Percentiles rank a stretch among this genome's conserved stretches.
These are phyloP conservation scores for Calliphora vicina DNA, from an alignment of 1,140 invertebrate genomes.

Conservation along the genomic window DNA sequence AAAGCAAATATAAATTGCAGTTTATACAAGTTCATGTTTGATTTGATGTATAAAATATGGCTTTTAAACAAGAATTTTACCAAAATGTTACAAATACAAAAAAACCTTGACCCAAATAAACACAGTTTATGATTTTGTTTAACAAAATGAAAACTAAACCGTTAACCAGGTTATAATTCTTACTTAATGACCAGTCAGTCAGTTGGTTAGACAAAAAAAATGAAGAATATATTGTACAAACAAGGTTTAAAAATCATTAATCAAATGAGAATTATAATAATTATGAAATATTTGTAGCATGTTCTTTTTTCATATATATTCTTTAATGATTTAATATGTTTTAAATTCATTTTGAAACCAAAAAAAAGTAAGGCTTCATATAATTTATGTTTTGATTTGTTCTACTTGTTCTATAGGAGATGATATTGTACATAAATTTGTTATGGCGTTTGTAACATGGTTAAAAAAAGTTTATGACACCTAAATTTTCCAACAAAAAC, in stretches of 20 bases:
- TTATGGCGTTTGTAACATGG: no score
- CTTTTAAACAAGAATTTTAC: neutral
- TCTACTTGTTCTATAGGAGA: no score
- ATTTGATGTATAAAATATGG: neutral
- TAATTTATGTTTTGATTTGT: no score
- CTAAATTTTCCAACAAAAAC: no score
- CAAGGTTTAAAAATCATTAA: neutral
- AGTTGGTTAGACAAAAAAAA: neutral
- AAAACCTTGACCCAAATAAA: neutral
- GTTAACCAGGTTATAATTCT: constrained; percentile 12
- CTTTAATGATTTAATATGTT: no score
- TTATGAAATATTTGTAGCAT: neutral
- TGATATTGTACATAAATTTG: no score
- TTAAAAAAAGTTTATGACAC: no score
- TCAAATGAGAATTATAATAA: neutral
- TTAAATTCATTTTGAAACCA: no score
- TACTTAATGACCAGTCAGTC: neutral
- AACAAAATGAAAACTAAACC: neutral
- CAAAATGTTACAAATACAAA: neutral
- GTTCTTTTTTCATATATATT: neutral
- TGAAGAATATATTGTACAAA: neutral
- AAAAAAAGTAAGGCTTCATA: no score
- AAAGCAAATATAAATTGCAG: neutral
- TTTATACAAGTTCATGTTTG: neutral
- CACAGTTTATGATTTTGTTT: neutral